Conservation (phyloP, 2,113 vertebrate genomes). For the Microcebus jonahi region DNA sequence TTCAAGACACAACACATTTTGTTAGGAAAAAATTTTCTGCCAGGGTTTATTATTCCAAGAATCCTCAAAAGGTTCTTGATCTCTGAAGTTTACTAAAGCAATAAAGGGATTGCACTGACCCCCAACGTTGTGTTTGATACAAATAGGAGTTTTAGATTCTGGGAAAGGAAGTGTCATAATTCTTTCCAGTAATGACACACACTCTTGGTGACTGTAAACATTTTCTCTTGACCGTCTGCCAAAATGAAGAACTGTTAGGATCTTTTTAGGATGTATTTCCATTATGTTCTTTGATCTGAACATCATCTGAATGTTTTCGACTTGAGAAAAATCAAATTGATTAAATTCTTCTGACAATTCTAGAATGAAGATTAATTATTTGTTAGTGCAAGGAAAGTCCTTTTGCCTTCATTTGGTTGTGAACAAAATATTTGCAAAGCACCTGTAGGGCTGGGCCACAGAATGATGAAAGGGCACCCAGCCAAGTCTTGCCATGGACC, state of each 20-base stretch:
- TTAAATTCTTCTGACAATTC: constrained; percentile 35
- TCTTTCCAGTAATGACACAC: neutral
- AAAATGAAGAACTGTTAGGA: neutral
- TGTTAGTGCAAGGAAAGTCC: neutral
- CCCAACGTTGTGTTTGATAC: constrained; percentile 24
- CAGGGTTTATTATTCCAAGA: neutral
- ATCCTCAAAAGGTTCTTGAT: neutral
- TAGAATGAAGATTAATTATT: constrained; percentile 1
- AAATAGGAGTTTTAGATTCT: constrained; percentile 25
- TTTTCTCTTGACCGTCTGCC: constrained; percentile 17
- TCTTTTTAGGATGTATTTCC: neutral
- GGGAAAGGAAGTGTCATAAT: neutral
- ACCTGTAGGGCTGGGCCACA: neutral
- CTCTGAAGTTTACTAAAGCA: neutral
- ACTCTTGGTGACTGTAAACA: neutral
- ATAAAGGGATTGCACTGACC: neutral
- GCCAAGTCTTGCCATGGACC: neutral
- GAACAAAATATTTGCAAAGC: neutral
- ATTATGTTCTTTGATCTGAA: constrained; percentile 40
- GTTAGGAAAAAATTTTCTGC: neutral
- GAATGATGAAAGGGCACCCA: neutral
- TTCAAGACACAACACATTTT: constrained; percentile 52
- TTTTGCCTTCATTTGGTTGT: constrained; percentile 38
- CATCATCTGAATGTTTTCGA: constrained; percentile 28
- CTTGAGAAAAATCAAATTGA: constrained; percentile 31